Evolutionary conservation across 2,113 vertebrate genomes (phyloP), one percentile per base, ranked within the genome.

Genomic region (Xiphorhynchus elegans): DNA sequence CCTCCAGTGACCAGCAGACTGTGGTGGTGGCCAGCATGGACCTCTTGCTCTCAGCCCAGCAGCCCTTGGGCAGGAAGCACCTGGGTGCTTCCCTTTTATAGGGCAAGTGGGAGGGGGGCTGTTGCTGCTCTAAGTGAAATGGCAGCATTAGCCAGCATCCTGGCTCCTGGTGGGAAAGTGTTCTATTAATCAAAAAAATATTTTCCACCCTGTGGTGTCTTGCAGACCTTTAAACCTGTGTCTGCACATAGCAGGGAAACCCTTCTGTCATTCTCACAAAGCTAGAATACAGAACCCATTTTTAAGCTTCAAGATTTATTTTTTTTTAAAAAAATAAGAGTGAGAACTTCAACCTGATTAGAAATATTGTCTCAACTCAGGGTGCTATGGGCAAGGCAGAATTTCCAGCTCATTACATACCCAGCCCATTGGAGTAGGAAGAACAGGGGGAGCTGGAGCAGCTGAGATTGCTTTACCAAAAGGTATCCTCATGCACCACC

Each of bases 121-220:
- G 74, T 26, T 66, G 76, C 42, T 80, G 86, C 49, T 17, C 0
- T 95, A 76, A 97, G 88, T 76, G 87, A 93, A 92, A 97, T 94
- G 72, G 90, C 69, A 96, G 87, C 70, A 37, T 67, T 74, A 77
- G 37, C 62, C 87, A 20, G 40, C 81, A 76, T 94, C 80, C 94
- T 93, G 90, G 35, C 68, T 96, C 94, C 95, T 95, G 84, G 82
- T 83, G 82, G 77, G 91, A 94, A 93, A 87, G 70, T 7, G 66
- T 81, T 96, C 83, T 94, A 75, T 79, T 96, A 95, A 96, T 91
- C 44, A 94, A 77, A 84, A 89, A 91, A 94, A 75, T 47, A 67
- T 42, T 87, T 94, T 76, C 86, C 69, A 95, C 88, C 89, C 87
- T 9, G 8, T 82, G 68, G 93, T 87, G 90, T 91, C 92, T 86